Base-by-base conservation (phyloP, 1,140 invertebrate genomes). In the Zophobas atratus region DNA sequence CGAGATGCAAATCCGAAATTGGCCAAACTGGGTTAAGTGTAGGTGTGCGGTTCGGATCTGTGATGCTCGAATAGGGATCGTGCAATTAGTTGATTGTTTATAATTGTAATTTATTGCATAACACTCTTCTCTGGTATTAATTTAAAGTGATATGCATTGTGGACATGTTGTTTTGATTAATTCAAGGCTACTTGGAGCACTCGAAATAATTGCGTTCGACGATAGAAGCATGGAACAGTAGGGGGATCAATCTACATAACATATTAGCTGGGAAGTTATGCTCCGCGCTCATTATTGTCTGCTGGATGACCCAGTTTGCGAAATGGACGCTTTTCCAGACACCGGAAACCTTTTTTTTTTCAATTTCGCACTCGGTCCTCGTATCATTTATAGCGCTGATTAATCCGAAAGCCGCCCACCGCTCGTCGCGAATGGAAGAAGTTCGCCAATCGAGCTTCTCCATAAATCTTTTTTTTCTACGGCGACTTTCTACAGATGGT, bases 161-260 rank as follows among this genome's bases (percentile, higher is more conserved):
- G 60, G 60, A 41, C 38, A 67, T 67, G 60, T 67, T 67, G 43
- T 67, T 67, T 67, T 67, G 60, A 67, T 67, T 41, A 67, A 67
- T 67, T 67, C 60, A 67, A 67, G 60, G 60, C 60, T 67, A 67
- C 38, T 67, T 67, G 33, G 35, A 67, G 60, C 60, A 67, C 60
- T 67, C 60, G 60, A 67, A 67, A 67, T 67, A 67, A 67, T 67
- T 67, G 60, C 60, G 60, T 67, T 67, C 60, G 60, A 67, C 43
- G 60, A 67, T 67, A 67, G 60, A 67, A 67, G 60, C 60, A 8
- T 43, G 39, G n/a, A 67, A 43, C 60, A 67, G 60, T 43, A 67
- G 60, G 60, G 60, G 60, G 60, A 67, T 67, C 60, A 67, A 67
- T 67, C 60, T 67, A 67, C 60, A 67, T 67, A 67, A 67, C 60